Base-by-base conservation (phyloP, 2,888 invertebrate genomes). In the Strigamia transsilvanica region DNA sequence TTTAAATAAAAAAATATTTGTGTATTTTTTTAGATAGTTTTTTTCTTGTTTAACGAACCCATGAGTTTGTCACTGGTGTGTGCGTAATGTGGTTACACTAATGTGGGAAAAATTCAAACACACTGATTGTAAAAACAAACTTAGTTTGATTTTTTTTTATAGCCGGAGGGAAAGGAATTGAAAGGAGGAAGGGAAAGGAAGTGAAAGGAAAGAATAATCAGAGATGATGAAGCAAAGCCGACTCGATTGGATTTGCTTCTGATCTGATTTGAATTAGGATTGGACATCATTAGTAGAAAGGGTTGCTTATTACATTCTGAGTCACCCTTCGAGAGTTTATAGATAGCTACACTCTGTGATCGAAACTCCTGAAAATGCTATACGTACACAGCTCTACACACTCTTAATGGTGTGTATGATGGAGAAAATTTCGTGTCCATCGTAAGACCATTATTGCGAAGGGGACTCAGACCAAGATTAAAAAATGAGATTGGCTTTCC, bases 211-310 rank as follows among this genome's bases (percentile, higher is more conserved):
- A 73, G 73, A 73, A 73, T 73, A 73, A 27, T n/a, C 27, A 15
- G 73, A 73, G 73, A 73, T 73, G 73, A 73, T 73, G 73, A 73
- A 73, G 73, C 73, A 73, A 73, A 73, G 73, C 73, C 73, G 73
- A 73, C 27, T 73, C 73, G 73, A 73, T 73, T 73, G 73, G 73
- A 73, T 73, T 73, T 73, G 73, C 32, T 27, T 73, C 73, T 73
- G 73, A 73, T 73, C 73, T 73, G 73, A 73, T 73, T 73, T 73
- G 73, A 73, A 73, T 73, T 73, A 73, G 73, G 73, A 32, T 73
- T 73, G 73, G 73, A 73, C 73, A 73, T 73, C 73, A 73, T 73
- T 32, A 73, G 15, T 32, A 73, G 73, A 73, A 73, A 73, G 73
- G 73, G 73, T 73, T 73, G 73, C 73, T 73, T 73, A 66, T 66